Evolutionary conservation across 2,113 vertebrate species (phyloP).

Genomic region (Falcunculus frontatus): DNA sequence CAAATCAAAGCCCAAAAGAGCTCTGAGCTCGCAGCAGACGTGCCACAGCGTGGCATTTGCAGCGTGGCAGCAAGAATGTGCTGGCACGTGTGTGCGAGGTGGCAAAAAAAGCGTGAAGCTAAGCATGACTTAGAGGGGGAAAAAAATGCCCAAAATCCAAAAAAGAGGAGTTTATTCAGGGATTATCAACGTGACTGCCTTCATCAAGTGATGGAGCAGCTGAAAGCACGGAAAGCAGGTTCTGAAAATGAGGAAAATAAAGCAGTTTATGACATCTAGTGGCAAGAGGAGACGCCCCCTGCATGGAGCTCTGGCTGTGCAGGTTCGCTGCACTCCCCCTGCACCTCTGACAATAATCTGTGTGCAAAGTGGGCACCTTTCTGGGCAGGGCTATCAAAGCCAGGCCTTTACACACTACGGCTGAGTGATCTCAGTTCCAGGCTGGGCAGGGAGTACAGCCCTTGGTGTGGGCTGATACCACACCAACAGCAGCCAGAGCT

Average conservation of each 20-base stretch:
- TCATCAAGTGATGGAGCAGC: neutral
- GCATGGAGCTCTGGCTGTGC: neutral
- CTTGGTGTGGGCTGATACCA: neutral
- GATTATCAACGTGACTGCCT: neutral
- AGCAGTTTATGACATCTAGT: neutral
- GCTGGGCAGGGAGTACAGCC: neutral
- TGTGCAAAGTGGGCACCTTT: neutral
- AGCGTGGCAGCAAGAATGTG: neutral
- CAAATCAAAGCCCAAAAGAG: neutral
- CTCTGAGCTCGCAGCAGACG: neutral
- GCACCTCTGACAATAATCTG: neutral
- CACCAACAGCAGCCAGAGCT: neutral
- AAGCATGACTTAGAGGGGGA: neutral
- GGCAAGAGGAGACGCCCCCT: neutral
- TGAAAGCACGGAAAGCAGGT: neutral
- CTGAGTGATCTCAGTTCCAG: neutral
- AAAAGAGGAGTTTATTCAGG: neutral
- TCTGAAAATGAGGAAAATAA: neutral
- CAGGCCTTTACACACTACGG: neutral
- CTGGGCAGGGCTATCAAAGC: neutral
- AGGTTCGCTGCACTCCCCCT: neutral
- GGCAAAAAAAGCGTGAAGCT: neutral
- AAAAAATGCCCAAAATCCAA: neutral
- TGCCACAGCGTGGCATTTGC: neutral
- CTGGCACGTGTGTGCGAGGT: neutral